Percentiles rank a stretch among this genome's conserved stretches.
phyloP scores from a whole-genome alignment of 2,888 invertebrate genomes.

The Euproctis similis region DNA sequence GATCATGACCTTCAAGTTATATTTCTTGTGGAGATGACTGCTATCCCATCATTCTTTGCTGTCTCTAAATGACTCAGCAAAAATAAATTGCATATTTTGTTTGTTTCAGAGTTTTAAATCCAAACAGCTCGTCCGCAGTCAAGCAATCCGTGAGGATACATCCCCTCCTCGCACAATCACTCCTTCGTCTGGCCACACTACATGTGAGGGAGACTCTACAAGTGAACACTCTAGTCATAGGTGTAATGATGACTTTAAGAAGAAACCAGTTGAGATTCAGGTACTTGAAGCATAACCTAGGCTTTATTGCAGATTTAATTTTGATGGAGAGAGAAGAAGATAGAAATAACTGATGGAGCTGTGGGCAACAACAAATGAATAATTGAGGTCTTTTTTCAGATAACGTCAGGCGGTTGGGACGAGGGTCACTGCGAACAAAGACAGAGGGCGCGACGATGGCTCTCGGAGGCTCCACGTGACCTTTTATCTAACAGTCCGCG shows the following conservation, averaged over 20 bases:
- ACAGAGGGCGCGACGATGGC: conserved; percentile 42
- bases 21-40: too few species aligned
- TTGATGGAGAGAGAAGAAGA: too few species aligned
- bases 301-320: too few species aligned
- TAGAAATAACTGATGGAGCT: too few species aligned
- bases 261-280: conserved; percentile 65
- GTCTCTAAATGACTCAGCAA: too few species aligned
- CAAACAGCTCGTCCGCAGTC: conserved; percentile 90
- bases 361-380: too few species aligned
- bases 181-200: conserved; percentile 1
- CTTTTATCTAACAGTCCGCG: conserved; percentile 54
- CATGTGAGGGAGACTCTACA: conserved; percentile 5
- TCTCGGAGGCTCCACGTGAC: conserved; percentile 42
- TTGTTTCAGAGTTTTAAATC: conserved; percentile 78
- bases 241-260: conserved; percentile 35
- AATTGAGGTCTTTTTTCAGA: too few species aligned
- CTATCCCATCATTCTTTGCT: too few species aligned
- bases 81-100: too few species aligned
- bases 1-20: not conserved
- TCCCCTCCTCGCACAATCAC: conserved; percentile 4
- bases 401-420: conserved; percentile 54
- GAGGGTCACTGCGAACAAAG: conserved; percentile 30
- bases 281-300: conserved; percentile 12
- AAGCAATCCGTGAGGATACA: conserved; percentile 89
- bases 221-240: conserved; percentile 54